Evolutionary conservation across 2,113 vertebrate genomes (phyloP).

Genomic region (Phoenicopterus ruber): DNA sequence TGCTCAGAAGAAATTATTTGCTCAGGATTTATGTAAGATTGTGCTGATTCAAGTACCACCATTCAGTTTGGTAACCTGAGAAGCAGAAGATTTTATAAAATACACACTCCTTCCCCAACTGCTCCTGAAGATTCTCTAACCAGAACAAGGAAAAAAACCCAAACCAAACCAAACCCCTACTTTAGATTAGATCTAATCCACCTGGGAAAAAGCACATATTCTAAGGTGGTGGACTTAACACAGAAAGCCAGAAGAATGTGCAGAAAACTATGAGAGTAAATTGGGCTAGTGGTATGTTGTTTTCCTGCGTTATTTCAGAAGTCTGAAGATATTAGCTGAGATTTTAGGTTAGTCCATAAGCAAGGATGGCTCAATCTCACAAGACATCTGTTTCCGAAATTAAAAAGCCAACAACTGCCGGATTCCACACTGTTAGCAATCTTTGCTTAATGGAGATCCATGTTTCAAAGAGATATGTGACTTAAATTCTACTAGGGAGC

Average conservation of each 20-base stretch:
- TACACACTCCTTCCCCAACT: neutral
- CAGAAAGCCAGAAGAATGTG: neutral
- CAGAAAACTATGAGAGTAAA: neutral
- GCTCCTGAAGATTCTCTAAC: neutral
- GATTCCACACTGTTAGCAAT: neutral
- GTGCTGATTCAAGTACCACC: neutral
- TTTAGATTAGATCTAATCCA: neutral
- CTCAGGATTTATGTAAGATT: neutral
- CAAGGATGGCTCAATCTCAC: neutral
- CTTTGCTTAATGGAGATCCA: constrained; percentile 1
- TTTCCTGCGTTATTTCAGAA: neutral
- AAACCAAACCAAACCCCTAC: too few relatives aligned
- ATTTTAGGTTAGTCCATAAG: neutral
- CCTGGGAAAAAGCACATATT: neutral
- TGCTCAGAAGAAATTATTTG: neutral
- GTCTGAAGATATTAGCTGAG: neutral
- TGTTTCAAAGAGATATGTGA: constrained; percentile 1
- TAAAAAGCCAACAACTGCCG: neutral
- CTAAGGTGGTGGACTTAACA: neutral
- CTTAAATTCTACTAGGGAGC: constrained; percentile 29
- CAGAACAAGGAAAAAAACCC: neutral
- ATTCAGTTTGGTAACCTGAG: neutral
- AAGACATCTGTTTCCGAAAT: constrained; percentile 19
- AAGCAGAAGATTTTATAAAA: neutral
- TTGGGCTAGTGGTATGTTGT: neutral